A percentile compares a stretch with the other conserved stretches of the same genome.
Evolutionary conservation across 2,888 invertebrate species (phyloP).

Genomic region (Noctua fimbriata): DNA sequence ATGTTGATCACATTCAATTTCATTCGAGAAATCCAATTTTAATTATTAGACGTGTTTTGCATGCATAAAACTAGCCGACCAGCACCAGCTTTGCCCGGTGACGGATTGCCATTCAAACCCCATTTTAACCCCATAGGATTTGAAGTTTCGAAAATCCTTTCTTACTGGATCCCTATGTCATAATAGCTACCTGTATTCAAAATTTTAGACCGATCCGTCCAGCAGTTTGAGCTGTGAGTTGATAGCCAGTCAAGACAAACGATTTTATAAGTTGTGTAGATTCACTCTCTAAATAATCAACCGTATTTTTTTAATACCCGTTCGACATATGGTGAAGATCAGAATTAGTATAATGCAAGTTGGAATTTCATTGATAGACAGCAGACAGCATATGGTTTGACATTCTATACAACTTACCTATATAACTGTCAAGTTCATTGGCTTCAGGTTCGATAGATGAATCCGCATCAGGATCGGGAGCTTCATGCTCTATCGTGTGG

Average conservation of each 20-base stretch:
- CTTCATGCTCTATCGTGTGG: constrained; percentile 93
- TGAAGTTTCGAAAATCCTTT: too few species aligned
- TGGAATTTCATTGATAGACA: not conserved
- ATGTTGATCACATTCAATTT: not conserved
- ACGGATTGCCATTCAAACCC: not conserved
- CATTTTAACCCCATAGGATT: too few species aligned
- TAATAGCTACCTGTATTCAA: too few species aligned
- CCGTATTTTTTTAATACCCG: not conserved
- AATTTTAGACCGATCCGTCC: too few species aligned
- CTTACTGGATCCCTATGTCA: too few species aligned
- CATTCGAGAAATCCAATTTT: not conserved
- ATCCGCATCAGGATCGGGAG: constrained; percentile 79
- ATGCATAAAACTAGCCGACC: not conserved
- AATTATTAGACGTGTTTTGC: not conserved
- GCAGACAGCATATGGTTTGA: not conserved
- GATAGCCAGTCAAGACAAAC: too few species aligned
- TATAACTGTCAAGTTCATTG: constrained; percentile 81
- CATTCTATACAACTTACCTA: constrained; percentile 72
- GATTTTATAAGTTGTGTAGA: too few species aligned
- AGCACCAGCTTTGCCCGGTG: not conserved
- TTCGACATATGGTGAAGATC: not conserved
- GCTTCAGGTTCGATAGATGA: constrained; percentile 82
- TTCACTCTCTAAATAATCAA: not conserved
- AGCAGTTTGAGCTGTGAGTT: too few species aligned
- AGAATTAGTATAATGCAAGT: not conserved